phyloP scores from a whole-genome alignment of 2,797 vertebrate species.

The Argentina silus region DNA sequence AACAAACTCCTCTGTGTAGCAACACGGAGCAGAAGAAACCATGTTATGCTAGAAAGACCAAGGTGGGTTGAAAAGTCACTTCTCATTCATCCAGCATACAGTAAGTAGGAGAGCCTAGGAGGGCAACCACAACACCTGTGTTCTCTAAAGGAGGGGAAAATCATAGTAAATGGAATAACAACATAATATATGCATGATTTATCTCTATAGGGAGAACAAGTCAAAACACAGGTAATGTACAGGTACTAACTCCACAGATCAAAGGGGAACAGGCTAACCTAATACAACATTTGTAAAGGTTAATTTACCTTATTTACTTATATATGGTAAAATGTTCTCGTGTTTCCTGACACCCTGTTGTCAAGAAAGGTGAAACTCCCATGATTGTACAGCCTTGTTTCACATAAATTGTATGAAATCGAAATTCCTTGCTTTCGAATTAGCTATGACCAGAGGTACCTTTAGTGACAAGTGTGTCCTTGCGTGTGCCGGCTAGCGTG shows the following conservation, averaged over 20 bases:
- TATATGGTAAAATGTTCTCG: constrained; percentile 68
- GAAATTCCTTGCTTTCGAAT: neutral
- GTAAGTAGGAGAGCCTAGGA: neutral
- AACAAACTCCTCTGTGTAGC: constrained; percentile 88
- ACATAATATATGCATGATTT: constrained; percentile 24
- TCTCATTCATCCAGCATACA: constrained; percentile 10
- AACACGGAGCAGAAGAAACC: constrained; percentile 35
- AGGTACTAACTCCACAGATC: constrained; percentile 50
- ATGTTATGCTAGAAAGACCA: constrained; percentile 16
- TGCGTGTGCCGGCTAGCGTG: constrained; percentile 88
- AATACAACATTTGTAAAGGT: constrained; percentile 47
- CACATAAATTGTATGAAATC: constrained; percentile 21
- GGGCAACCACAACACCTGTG: constrained; percentile 22
- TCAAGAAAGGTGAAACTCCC: constrained; percentile 66
- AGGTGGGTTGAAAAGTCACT: no score
- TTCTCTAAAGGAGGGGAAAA: constrained; percentile 40
- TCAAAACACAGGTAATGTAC: constrained; percentile 53
- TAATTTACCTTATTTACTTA: constrained; percentile 72
- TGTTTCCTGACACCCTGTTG: constrained; percentile 69
- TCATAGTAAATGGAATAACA: constrained; percentile 37
- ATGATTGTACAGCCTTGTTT: constrained; percentile 58
- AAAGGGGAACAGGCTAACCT: constrained; percentile 50
- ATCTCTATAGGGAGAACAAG: constrained; percentile 56
- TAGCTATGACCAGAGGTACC: constrained; percentile 71
- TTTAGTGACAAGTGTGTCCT: constrained; percentile 93